Base-by-base conservation (phyloP, 2,113 vertebrate genomes). In the Grus americana region DNA sequence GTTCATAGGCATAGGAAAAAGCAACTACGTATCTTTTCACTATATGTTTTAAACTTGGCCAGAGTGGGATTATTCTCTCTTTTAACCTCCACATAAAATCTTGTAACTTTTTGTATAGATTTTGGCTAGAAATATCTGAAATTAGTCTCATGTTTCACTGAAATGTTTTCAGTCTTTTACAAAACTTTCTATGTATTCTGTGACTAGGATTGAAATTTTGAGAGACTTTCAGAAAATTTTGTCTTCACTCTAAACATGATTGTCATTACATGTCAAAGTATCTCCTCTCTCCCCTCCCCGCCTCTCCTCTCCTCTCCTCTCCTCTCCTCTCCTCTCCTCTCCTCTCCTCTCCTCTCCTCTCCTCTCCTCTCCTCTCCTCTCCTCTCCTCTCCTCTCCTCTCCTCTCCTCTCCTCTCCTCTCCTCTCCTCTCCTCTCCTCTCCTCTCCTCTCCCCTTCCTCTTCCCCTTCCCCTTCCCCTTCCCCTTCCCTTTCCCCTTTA, bases 41-140 rank as follows among this genome's bases (percentile, higher is more conserved):
- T 87, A 9, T 20, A 90, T 79, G 96, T 91, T 91, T 97, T 79
- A 92, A 42, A 92, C 26, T 73, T 70, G 93, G 3, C 19, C 15
- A 79, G 7, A n/a, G 22, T 75, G 9, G 27, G 30, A n/a, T 73
- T 95, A 84, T 70, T 79, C 18, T 94, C 50, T 62, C 42, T 76
- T 55, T 88, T 88, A 90, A 81, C 5, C 73, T 87, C 5, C 16
- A 81, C 52, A 83, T 75, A 83, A 91, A 95, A 92, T 94, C 30
- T 55, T 88, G 24, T 71, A 86, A 67, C 9, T 17, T 80, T 58
- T 67, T 61, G 9, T 34, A 44, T 22, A 26, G 11, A 87, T 93
- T 91, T 86, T 96, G 46, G 40, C 36, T 61, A 16, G 5, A 40
- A 74, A 90, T 91, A 55, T 62, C 34, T 95, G n/a, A 95, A 71